These are phyloP conservation scores for Trichechus manatus DNA, from an alignment of 2,113 vertebrate species.

Conservation along the genomic window DNA sequence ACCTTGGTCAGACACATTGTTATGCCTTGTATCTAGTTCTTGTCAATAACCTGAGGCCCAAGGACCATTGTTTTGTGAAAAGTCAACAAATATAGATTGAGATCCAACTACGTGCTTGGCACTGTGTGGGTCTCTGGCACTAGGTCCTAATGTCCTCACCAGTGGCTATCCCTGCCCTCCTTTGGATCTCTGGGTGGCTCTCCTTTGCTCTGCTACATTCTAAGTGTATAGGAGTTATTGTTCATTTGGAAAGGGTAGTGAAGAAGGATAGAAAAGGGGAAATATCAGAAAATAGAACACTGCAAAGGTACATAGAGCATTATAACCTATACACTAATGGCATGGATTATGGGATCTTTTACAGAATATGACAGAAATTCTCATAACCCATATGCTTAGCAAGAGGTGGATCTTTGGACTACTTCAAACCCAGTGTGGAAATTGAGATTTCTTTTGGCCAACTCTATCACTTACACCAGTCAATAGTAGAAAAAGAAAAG, in stretches of 20 bases:
- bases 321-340: neutral
- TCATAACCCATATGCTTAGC: neutral
- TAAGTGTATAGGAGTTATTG: neutral
- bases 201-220: neutral
- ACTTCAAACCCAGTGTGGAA: neutral
- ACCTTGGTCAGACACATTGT: conserved; percentile 45
- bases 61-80: conserved; percentile 50
- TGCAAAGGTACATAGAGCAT: neutral
- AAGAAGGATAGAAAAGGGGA: neutral
- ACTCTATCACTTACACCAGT: neutral
- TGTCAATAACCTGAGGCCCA: conserved; percentile 36
- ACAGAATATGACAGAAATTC: neutral
- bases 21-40: neutral
- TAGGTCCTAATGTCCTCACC: neutral
- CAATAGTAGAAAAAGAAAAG: conserved; percentile 35
- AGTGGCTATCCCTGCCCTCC: neutral
- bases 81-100: conserved; percentile 21
- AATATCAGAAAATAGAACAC: neutral
- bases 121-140: neutral
- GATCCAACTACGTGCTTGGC: neutral
- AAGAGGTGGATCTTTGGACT: neutral
- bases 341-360: neutral
- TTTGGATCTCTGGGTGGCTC: neutral
- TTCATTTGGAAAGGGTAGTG: neutral
- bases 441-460: neutral